These are phyloP conservation scores for Trachemys scripta DNA, from an alignment of 2,113 vertebrate genomes.

Conservation along the genomic window DNA sequence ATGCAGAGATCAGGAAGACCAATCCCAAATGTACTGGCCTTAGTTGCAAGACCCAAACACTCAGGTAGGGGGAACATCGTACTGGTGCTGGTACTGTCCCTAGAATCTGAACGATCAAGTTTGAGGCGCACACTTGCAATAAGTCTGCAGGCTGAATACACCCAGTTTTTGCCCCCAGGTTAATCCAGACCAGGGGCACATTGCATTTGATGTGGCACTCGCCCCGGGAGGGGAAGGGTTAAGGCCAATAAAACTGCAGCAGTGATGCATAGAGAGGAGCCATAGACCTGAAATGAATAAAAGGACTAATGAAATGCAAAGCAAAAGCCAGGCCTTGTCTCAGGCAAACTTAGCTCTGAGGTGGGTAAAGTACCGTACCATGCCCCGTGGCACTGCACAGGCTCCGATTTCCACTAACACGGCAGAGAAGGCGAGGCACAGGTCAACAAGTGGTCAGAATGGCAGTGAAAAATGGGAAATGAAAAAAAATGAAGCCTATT, in stretches of 20 bases:
- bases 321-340: too few relatives aligned
- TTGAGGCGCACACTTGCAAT: background rate
- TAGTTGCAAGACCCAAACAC: background rate
- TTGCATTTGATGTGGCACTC: background rate
- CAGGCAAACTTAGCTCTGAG: too few relatives aligned
- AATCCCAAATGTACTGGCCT: rapidly evolving
- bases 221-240: background rate
- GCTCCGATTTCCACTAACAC: background rate
- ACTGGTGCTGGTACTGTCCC: rapidly evolving
- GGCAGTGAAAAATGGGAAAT: background rate
- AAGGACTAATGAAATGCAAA: too few relatives aligned
- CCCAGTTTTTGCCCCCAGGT: background rate
- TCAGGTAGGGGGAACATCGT: rapidly evolving
- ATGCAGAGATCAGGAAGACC: rapidly evolving
- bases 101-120: background rate
- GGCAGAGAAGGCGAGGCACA: background rate
- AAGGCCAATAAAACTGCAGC: too few relatives aligned
- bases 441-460: background rate
- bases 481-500: background rate
- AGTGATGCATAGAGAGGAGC: too few relatives aligned
- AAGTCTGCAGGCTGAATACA: background rate
- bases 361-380: too few relatives aligned
- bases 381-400: too few relatives aligned
- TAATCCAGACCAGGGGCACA: background rate
- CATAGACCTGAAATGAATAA: too few relatives aligned